Conservation (phyloP, 2,113 vertebrate species). For the Leptobrachium leishanense region DNA sequence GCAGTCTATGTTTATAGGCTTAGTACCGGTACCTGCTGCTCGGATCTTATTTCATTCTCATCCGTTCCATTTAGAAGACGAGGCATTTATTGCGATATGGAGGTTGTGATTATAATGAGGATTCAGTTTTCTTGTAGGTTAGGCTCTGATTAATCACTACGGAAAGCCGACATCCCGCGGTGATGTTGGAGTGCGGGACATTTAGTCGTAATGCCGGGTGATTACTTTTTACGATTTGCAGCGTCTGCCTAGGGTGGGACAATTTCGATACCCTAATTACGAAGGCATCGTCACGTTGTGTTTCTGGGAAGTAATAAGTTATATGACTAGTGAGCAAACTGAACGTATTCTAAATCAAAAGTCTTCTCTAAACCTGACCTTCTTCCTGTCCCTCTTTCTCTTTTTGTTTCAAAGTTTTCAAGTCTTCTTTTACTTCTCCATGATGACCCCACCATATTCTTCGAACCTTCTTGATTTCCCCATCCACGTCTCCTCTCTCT, state of each 20-base stretch:
- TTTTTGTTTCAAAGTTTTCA: not conserved
- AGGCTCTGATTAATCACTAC: constrained; percentile 15
- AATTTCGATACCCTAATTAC: too few relatives aligned
- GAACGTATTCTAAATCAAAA: too few relatives aligned
- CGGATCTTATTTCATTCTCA: constrained; percentile 2
- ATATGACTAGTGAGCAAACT: too few relatives aligned
- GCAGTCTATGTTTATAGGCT: constrained; percentile 24
- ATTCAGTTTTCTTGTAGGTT: not conserved
- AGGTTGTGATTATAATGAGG: constrained; percentile 10
- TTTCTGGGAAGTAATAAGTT: too few relatives aligned
- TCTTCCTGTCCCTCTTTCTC: not conserved
- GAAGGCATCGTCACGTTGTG: too few relatives aligned
- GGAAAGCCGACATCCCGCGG: not conserved
- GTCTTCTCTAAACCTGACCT: not conserved
- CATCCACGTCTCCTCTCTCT: not conserved
- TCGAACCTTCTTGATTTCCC: not conserved
- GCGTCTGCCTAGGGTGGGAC: too few relatives aligned
- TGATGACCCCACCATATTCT: not conserved
- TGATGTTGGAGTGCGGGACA: not conserved
- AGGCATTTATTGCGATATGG: not conserved
- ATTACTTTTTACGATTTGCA: too few relatives aligned
- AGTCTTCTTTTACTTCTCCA: not conserved
- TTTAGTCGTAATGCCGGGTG: too few relatives aligned
- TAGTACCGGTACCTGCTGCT: constrained; percentile 14
- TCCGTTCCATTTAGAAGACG: not conserved